Evolutionary conservation across 1,140 invertebrate genomes (phyloP), one percentile per base, ranked within the genome.

Genomic region (Saccostrea echinata): DNA sequence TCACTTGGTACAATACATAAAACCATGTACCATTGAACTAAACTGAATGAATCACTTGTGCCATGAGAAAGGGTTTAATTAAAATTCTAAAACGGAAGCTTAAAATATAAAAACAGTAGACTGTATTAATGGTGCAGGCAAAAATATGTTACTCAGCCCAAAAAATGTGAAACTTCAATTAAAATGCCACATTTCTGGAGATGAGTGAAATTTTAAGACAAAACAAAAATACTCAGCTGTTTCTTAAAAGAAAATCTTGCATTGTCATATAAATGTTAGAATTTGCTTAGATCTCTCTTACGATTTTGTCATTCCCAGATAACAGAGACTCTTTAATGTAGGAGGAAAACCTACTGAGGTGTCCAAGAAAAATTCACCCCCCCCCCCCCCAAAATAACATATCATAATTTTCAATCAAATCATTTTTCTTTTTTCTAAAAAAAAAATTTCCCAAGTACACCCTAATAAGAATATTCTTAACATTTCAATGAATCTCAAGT

Each of bases 181-280:
- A 76, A 30, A 30, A 76, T 76, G 68, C 68, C 68, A 76, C 68
- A 30, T 76, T 76, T 76, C 27, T 27, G 27, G 27, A 76, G 68
- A 76, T 30, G 16, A 76, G 13, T 33, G 27, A 76, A 76, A 76
- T 76, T 76, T 27, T 27, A 76, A 76, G 27, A 76, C 68, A 76
- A 76, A 76, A 76, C 27, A 76, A 76, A 30, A 16, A 30, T 9
- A 30, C 27, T 30, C 68, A 76, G 68, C 68, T 76, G 27, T 43
- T 43, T 43, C 43, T 8, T 43, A 6, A 43, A 6, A 9, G 9
- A 43, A 43, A 43, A 43, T 43, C 43, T 43, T 43, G 43, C 6
- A 76, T 13, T 76, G 27, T 76, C 68, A 30, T 33, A 13, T 11
- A 33, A 33, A 30, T 30, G 27, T 13, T 27, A 24, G 21, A 71